phyloP scores from a whole-genome alignment of 1,140 invertebrate species.

The Alviniconcha marisindica region DNA sequence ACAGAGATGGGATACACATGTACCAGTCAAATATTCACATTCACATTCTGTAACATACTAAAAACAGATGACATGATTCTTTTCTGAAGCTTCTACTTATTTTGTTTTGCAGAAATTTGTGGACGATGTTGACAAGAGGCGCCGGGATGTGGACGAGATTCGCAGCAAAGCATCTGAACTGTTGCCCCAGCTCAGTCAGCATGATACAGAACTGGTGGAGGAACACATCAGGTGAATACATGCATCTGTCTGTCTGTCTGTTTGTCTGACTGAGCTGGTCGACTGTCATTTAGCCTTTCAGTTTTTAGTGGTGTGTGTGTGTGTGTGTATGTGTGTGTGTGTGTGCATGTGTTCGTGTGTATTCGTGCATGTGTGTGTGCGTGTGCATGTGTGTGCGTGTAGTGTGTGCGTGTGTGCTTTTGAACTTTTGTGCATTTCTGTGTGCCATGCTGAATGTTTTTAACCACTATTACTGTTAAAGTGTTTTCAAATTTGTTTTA shows the following conservation, averaged over 20 bases:
- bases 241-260: conserved; percentile 8
- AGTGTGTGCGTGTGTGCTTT: too few relatives aligned
- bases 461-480: too few relatives aligned
- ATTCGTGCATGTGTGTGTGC: too few relatives aligned
- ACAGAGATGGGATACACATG: too few relatives aligned
- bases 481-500: too few relatives aligned
- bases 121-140: conserved; percentile 51
- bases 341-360: not conserved
- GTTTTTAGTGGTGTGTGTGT: conserved; percentile 22
- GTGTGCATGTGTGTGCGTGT: too few relatives aligned
- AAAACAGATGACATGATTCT: too few relatives aligned
- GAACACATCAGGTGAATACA: conserved; percentile 81
- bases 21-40: too few relatives aligned
- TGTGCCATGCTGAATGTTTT: too few relatives aligned
- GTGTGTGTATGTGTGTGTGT: not conserved
- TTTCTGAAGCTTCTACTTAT: too few relatives aligned
- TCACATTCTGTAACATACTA: too few relatives aligned
- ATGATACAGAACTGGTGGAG: conserved; percentile 93
- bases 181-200: conserved; percentile 78
- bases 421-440: too few relatives aligned
- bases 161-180: conserved; percentile 49
- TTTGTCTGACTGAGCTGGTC: not conserved
- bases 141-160: conserved; percentile 52
- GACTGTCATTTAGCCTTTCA: not conserved
- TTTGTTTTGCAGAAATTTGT: conserved; percentile 57